Evolutionary conservation across 2,113 vertebrate genomes (phyloP).

Genomic region (Apeltes quadracus): DNA sequence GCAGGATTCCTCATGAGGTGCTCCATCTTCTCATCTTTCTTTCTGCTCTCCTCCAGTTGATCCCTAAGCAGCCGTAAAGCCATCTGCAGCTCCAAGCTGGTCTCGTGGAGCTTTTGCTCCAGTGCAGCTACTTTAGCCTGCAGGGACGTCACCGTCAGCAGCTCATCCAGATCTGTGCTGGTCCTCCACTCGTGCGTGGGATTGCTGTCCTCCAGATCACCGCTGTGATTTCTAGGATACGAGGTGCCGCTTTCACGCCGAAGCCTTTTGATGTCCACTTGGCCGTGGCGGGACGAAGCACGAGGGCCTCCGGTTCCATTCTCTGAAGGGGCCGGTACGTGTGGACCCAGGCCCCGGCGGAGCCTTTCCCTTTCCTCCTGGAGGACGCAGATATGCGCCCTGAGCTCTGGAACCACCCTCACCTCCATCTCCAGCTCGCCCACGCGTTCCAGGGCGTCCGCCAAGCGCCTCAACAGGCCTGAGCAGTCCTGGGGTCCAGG

Average conservation of each 20-base stretch:
- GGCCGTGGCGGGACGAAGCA: slow-evolving; percentile 23
- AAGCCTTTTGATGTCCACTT: slow-evolving; percentile 50
- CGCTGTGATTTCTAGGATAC: slow-evolving; percentile 25
- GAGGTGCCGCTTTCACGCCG: slow-evolving; percentile 41
- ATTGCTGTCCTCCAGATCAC: slow-evolving; percentile 23
- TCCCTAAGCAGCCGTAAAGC: slow-evolving; percentile 77
- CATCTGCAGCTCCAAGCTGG: slow-evolving; percentile 81
- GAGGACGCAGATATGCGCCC: slow-evolving; percentile 75
- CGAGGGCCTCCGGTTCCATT: slow-evolving; percentile 54
- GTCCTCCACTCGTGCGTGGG: slow-evolving; percentile 70
- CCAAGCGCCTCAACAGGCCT: slow-evolving; percentile 70
- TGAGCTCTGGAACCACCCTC: slow-evolving; percentile 77
- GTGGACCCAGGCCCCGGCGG: slow-evolving; percentile 58
- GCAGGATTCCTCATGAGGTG: slow-evolving; percentile 76
- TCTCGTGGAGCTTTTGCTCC: slow-evolving; percentile 84
- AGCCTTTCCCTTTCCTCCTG: slow-evolving; percentile 72
- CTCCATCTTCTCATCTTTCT: slow-evolving; percentile 82
- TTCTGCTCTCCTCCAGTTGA: slow-evolving; percentile 81
- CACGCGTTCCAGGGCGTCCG: slow-evolving; percentile 69
- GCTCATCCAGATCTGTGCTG: slow-evolving; percentile 73
- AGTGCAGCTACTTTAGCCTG: slow-evolving; percentile 84
- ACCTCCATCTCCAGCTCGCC: slow-evolving; percentile 76
- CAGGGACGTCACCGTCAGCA: slow-evolving; percentile 70
- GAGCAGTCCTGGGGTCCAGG: slow-evolving; percentile 42
- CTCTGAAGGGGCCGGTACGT: slow-evolving; percentile 17